Evolutionary conservation across 1,140 invertebrate species (phyloP).

Genomic region (Tachypleus tridentatus): DNA sequence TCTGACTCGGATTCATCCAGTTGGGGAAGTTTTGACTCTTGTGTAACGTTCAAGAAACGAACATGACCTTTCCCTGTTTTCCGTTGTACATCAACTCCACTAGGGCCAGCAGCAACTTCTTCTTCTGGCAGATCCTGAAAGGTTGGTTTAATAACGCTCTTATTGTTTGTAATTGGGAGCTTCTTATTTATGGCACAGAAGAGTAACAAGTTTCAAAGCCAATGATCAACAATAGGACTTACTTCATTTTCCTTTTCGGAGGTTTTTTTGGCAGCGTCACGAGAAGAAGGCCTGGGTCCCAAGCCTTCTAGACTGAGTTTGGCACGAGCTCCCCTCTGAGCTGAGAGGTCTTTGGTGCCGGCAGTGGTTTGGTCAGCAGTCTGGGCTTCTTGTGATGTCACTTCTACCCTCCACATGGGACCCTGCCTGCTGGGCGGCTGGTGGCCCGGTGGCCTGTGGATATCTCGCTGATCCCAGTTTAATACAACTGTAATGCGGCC

Average conservation of each 20-base stretch:
- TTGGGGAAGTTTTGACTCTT: conserved; percentile 17
- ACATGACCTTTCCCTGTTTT: conserved; percentile 5
- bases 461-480: conserved; percentile 65
- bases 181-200: too few relatives aligned
- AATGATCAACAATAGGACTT: conserved; percentile 74
- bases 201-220: too few relatives aligned
- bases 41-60: conserved; percentile 15
- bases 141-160: not conserved
- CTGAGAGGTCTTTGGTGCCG: not conserved
- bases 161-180: too few relatives aligned
- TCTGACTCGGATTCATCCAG: conserved; percentile 66
- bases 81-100: not conserved
- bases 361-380: not conserved
- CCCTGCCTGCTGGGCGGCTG: not conserved
- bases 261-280: conserved; percentile 15
- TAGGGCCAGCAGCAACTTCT: conserved; percentile 7
- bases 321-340: conserved; percentile 17
- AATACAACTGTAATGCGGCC: conserved; percentile 83
- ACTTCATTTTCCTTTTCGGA: too few relatives aligned
- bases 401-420: conserved; percentile 19
- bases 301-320: conserved; percentile 24
- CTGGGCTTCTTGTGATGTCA: conserved; percentile 18
- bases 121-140: conserved; percentile 53
- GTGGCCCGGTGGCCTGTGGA: conserved; percentile 22
- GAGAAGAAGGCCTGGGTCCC: conserved; percentile 15